Evolutionary conservation across 2,888 invertebrate genomes (phyloP).

Genomic region (Cryptus armator): DNA sequence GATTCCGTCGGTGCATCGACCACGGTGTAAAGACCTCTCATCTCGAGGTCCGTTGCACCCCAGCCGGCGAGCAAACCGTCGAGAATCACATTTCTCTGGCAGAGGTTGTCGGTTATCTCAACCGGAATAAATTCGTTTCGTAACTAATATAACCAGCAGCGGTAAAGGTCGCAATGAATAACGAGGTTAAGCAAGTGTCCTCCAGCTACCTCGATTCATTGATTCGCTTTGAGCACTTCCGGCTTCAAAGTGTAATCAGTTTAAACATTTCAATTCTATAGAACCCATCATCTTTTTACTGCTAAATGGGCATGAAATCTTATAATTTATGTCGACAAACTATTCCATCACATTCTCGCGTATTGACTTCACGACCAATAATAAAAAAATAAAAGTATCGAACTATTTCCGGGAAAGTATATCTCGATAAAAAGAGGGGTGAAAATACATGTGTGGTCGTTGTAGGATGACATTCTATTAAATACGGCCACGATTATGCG

Average conservation of each 20-base stretch:
- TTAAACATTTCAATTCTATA: no score
- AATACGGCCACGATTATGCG: no score
- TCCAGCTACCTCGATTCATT: background rate
- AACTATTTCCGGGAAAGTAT: no score
- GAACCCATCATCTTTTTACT: no score
- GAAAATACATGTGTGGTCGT: no score
- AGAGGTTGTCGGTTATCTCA: background rate
- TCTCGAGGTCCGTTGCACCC: slow-evolving; percentile 26
- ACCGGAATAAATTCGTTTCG: background rate
- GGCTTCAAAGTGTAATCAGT: background rate
- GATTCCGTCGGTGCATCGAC: slow-evolving; percentile 51
- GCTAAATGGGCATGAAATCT: no score
- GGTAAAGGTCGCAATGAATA: background rate
- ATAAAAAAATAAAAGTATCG: no score
- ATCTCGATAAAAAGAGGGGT: background rate
- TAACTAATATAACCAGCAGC: background rate
- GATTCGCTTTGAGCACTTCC: background rate
- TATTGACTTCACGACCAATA: background rate
- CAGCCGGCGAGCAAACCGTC: slow-evolving; percentile 1
- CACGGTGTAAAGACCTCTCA: slow-evolving; percentile 36
- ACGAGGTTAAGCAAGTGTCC: slow-evolving; percentile 5
- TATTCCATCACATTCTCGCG: background rate
- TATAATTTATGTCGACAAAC: no score
- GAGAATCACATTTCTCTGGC: slow-evolving; percentile 30
- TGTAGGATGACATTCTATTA: no score